These are phyloP conservation scores for Clarias batrachus DNA, from an alignment of 2,113 vertebrate species.

Conservation along the genomic window DNA sequence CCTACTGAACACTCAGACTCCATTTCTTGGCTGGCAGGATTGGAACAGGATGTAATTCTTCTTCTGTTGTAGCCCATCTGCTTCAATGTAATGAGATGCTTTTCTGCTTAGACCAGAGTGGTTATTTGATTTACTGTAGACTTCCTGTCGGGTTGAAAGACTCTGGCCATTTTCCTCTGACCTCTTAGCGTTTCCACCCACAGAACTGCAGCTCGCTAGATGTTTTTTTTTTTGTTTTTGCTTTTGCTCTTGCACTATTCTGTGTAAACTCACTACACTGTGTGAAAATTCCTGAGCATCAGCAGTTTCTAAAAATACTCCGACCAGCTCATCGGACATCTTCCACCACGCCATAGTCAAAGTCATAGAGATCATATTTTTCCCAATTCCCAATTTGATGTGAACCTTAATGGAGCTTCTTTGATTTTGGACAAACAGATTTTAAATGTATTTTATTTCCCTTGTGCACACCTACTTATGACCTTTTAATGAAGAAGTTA, in stretches of 20 bases:
- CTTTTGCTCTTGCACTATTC: background rate
- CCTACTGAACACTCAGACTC: background rate
- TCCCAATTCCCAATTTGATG: background rate
- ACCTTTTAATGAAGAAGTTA: background rate
- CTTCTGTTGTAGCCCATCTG: background rate
- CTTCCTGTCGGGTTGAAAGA: background rate
- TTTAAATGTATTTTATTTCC: too few relatives aligned
- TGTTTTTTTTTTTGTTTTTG: background rate
- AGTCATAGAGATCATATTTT: background rate
- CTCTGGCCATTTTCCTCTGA: background rate
- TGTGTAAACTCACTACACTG: background rate
- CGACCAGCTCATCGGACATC: background rate
- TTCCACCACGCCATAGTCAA: background rate
- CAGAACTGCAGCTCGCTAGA: background rate
- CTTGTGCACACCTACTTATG: background rate
- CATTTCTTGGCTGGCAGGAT: background rate
- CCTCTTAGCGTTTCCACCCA: background rate
- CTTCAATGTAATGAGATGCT: background rate
- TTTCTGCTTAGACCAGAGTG: background rate
- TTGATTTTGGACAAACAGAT: too few relatives aligned
- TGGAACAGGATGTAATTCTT: background rate
- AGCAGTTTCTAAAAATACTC: background rate
- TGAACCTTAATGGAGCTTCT: background rate
- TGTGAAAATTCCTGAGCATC: background rate
- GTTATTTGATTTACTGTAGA: background rate